Percentiles rank a stretch among this genome's conserved stretches.
phyloP scores from a whole-genome alignment of 2,797 vertebrate genomes.

The Furcifer pardalis region DNA sequence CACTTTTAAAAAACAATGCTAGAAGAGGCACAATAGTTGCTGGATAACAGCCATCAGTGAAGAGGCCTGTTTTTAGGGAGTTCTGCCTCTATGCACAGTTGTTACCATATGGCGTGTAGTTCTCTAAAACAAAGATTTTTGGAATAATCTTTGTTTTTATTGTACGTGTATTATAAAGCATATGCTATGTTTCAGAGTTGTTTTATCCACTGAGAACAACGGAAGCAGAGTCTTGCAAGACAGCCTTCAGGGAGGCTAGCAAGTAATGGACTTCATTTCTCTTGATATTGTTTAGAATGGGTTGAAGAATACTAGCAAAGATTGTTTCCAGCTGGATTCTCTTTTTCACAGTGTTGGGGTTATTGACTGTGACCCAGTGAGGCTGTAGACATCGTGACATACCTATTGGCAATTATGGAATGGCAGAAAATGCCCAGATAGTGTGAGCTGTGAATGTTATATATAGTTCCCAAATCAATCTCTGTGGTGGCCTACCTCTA shows the following conservation, averaged over 20 bases:
- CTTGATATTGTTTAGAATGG: not conserved
- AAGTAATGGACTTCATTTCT: not conserved
- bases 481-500: too few species aligned
- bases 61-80: not conserved
- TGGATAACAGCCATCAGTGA: not conserved
- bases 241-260: not conserved
- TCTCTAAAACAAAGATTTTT: not conserved
- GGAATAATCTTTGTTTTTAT: not conserved
- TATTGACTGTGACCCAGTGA: not conserved
- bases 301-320: not conserved
- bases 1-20: too few species aligned
- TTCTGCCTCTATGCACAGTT: not conserved
- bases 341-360: not conserved
- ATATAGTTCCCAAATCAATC: too few species aligned
- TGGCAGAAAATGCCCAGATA: not conserved
- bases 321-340: not conserved
- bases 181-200: not conserved
- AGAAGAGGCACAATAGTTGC: not conserved
- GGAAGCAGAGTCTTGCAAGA: not conserved
- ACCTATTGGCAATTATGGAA: not conserved
- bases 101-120: slow-evolving; percentile 1
- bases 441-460: too few species aligned
- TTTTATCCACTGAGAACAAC: not conserved
- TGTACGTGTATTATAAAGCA: not conserved
- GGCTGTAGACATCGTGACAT: too few species aligned